A percentile compares a stretch with the other conserved stretches of the same genome.
These are phyloP conservation scores for Cordilura impudica DNA, from an alignment of 2,888 invertebrate species.

Conservation along the genomic window DNA sequence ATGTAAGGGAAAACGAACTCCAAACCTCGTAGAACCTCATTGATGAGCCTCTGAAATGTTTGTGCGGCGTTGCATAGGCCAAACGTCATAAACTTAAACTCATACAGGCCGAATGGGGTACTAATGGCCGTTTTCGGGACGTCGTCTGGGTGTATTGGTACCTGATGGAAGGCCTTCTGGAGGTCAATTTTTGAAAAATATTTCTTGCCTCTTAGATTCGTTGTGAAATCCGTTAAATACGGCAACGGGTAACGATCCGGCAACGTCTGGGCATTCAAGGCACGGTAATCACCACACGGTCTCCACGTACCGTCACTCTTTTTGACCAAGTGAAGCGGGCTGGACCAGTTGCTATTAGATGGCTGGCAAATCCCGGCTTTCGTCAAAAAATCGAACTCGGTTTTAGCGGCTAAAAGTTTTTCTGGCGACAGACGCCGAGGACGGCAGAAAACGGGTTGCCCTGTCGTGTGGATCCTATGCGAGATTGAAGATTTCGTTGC, in stretches of 20 bases:
- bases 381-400: constrained; percentile 19
- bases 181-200: constrained; percentile 62
- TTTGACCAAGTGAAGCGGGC: constrained; percentile 18
- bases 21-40: constrained; percentile 48
- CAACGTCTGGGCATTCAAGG: constrained; percentile 14
- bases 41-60: constrained; percentile 56
- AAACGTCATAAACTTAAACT: constrained; percentile 54
- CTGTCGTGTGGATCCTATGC: constrained; percentile 26
- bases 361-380: constrained; percentile 41
- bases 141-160: too few species aligned
- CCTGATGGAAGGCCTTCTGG: too few species aligned
- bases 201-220: constrained; percentile 16
- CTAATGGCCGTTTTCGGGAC: too few species aligned
- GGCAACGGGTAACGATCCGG: constrained; percentile 22
- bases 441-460: too few species aligned
- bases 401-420: constrained; percentile 51
- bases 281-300: constrained; percentile 42
- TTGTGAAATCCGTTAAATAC: constrained; percentile 15
- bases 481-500: too few species aligned
- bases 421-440: constrained; percentile 67
- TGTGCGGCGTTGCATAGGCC: constrained; percentile 57
- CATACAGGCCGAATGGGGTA: constrained; percentile 68
- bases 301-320: constrained; percentile 21
- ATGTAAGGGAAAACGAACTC: constrained; percentile 49
- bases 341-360: constrained; percentile 15